Base-by-base conservation (phyloP, 2,888 invertebrate species). In the Abrostola tripartita region DNA sequence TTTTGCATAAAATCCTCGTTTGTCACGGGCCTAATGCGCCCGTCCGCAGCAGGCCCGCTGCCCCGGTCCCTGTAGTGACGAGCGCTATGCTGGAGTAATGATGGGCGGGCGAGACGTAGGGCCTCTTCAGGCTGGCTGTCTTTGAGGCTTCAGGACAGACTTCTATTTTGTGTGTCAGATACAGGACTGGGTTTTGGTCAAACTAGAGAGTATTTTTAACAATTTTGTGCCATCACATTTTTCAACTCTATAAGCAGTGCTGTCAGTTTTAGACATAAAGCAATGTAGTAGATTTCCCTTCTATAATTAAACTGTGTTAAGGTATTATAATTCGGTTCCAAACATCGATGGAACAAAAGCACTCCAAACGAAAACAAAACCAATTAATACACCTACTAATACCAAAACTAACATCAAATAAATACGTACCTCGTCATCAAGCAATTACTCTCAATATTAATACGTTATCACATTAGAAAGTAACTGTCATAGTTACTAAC, bases 1-100 rank as follows among this genome's bases (percentile, higher is more conserved):
- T 79, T 93, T 94, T 90, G 94, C 94, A 94, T 94, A 94, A 93
- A 94, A 92, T 88, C 89, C 85, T 91, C 93, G 90, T 94, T 94
- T 94, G 92, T 94, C 94, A 93, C 83, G 78, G 79, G 88, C 88
- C 91, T 93, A 90, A 92, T 90, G 92, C 89, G 76, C 66, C 75
- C 88, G 92, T 92, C 92, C 87, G 85, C 84, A 81, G 81, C 92
- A 93, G 73, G 55, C 74, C 57, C 51, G 51, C 69, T 61, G 71
- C 42, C 42, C 75, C 70, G 42, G 42, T n/a, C 61, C 58, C 42
- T 58, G 74, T 60, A 67, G 66, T 67, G 73, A 76, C 73, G 73
- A 72, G 57, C 68, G 54, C 24, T 61, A 37, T 41, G 68, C 47
- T 37, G 49, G 59, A 36, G 38, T 64, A 52, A 65, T 70, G 75